phyloP scores from a whole-genome alignment of 2,888 invertebrate genomes.

The Cryptocephalus moraei region DNA sequence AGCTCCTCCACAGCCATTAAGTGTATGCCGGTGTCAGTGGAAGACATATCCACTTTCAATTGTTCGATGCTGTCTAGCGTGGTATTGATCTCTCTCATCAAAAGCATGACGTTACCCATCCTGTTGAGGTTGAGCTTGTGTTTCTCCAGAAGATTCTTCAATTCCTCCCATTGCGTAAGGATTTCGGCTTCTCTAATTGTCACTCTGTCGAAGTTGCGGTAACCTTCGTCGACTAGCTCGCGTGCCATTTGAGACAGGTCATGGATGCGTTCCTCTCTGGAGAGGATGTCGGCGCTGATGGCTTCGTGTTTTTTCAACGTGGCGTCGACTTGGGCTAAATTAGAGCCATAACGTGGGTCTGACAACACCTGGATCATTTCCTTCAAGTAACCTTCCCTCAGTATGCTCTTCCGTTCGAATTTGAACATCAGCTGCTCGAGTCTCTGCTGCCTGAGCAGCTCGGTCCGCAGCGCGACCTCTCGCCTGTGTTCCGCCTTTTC shows the following conservation, averaged over 20 bases:
- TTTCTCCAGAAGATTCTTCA: conserved; percentile 75
- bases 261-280: conserved; percentile 86
- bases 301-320: conserved; percentile 98
- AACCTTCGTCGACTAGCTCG: conserved; percentile 83
- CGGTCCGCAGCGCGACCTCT: conserved; percentile 85
- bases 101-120: conserved; percentile 76
- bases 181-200: conserved; percentile 52
- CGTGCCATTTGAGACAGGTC: conserved; percentile 89
- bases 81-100: conserved; percentile 87
- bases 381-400: conserved; percentile 90
- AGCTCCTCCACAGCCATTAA: conserved; percentile 89
- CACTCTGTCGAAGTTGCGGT: conserved; percentile 80
- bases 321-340: conserved; percentile 88
- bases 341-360: conserved; percentile 83
- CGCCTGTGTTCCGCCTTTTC: conserved; percentile 91
- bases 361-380: conserved; percentile 95
- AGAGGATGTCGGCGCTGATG: conserved; percentile 91
- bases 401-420: conserved; percentile 89
- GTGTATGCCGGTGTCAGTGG: conserved; percentile 88
- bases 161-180: conserved; percentile 74
- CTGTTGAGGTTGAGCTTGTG: conserved; percentile 67
- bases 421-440: conserved; percentile 92
- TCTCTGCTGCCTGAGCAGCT: conserved; percentile 82
- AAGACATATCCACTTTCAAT: conserved; percentile 64
- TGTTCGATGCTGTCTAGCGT: conserved; percentile 74